phyloP scores from a whole-genome alignment of 2,797 vertebrate genomes.

The Hipposideros larvatus region DNA sequence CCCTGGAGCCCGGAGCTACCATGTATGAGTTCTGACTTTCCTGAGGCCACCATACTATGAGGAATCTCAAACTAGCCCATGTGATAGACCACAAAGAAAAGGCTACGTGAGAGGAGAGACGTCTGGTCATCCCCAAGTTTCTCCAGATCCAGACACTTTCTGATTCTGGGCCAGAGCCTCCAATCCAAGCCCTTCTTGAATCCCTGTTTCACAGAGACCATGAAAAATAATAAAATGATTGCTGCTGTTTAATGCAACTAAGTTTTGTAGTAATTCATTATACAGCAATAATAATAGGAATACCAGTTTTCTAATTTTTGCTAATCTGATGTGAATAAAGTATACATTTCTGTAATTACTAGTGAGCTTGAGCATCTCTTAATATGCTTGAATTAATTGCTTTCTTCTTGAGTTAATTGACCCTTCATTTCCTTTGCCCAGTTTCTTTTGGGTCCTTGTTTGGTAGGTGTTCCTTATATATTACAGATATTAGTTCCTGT shows the following conservation, averaged over 20 bases:
- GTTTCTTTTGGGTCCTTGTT: background rate
- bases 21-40: background rate
- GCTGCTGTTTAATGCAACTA: background rate
- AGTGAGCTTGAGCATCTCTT: background rate
- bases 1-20: background rate
- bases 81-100: background rate
- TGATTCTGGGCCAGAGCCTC: background rate
- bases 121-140: background rate
- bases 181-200: background rate
- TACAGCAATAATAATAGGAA: background rate
- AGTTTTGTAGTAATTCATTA: constrained; percentile 1
- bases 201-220: background rate
- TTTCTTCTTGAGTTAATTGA: constrained; percentile 54
- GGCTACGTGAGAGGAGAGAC: background rate
- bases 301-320: constrained; percentile 40
- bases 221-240: background rate
- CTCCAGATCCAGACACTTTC: background rate
- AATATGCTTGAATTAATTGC: constrained; percentile 6
- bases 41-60: background rate
- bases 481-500: background rate
- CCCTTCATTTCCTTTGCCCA: constrained; percentile 19
- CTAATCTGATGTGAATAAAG: constrained; percentile 25
- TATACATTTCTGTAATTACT: constrained; percentile 45
- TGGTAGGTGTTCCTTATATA: background rate
- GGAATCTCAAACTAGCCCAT: background rate